Evolutionary conservation across 2,797 vertebrate genomes (phyloP), one percentile per base, ranked within the genome.

Genomic region (Coccyzus lansbergi): DNA sequence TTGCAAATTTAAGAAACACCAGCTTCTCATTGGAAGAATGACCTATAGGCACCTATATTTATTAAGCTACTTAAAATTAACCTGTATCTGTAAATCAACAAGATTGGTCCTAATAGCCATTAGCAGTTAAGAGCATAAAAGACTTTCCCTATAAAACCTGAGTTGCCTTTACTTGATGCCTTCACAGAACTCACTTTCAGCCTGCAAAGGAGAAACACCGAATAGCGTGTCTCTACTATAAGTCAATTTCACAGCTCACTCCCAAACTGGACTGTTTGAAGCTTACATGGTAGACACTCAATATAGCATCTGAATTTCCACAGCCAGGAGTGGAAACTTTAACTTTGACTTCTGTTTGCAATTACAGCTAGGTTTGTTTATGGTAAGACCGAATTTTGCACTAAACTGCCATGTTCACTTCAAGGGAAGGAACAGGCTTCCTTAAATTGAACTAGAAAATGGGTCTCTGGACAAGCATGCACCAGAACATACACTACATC

Each of bases 1-100:
- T 1, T 71, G 22, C 12, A 93, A 46, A 8, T 77, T 87, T 78
- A 75, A 59, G 62, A 77, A 84, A 26, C 9, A 3, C 19, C 52
- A 79, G 29, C 42, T 86, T 89, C 58, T 48, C 42, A 29, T 2
- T 83, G 46, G 31, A 86, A 82, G 12, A 70, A 15, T 19, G 19
- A 55, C 52, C 6, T 77, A 9, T 5, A 86, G 19, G 14, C 52
- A 92, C 14, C 19, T 68, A 4, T 68, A 76, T 20, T 62, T 91
- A 93, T 85, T 38, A 93, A 74, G 26, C 24, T 74, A 56, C 65
- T 70, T 71, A 64, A 95, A 87, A 80, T 59, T 83, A 89, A 48
- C 36, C 38, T 60, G 22, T 79, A 59, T 65, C 24, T 80, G 48
- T 55, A 92, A 49, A 80, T 74, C 44, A 70, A 38, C 10, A 77